phyloP scores from a whole-genome alignment of 2,888 invertebrate genomes.

The Drosophila engyochracea region DNA sequence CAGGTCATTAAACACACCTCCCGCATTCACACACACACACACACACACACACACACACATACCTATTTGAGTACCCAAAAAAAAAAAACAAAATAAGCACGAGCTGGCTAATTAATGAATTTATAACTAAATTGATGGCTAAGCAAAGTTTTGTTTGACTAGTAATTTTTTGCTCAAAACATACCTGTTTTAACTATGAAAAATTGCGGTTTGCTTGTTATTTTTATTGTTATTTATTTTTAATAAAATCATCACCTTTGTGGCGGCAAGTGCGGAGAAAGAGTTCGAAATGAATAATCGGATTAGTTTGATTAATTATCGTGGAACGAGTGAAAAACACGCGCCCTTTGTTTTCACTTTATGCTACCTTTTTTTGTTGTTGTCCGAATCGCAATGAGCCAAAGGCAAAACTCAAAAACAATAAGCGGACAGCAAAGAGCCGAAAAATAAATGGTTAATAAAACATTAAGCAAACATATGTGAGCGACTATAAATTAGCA shows the following conservation, averaged over 20 bases:
- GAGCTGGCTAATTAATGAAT: slow-evolving; percentile 63
- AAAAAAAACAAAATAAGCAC: not conserved
- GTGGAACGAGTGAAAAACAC: slow-evolving; percentile 25
- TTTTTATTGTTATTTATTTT: slow-evolving; percentile 30
- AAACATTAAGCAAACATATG: slow-evolving; percentile 41
- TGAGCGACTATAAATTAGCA: slow-evolving; percentile 55
- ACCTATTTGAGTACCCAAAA: slow-evolving; percentile 5
- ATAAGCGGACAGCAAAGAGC: not conserved
- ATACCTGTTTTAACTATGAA: slow-evolving; percentile 41
- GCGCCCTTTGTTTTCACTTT: slow-evolving; percentile 51
- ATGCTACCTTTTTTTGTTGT: not conserved
- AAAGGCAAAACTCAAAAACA: not conserved
- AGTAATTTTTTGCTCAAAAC: slow-evolving; percentile 28
- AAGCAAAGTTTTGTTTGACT: slow-evolving; percentile 2
- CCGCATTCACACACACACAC: slow-evolving; percentile 11
- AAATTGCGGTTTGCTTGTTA: slow-evolving; percentile 28
- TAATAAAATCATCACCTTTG: slow-evolving; percentile 74
- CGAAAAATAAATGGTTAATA: slow-evolving; percentile 8
- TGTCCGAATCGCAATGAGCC: slow-evolving; percentile 24
- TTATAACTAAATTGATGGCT: slow-evolving; percentile 56
- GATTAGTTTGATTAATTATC: slow-evolving; percentile 73
- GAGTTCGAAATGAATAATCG: slow-evolving; percentile 57
- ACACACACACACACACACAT: not conserved
- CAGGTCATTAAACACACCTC: slow-evolving; percentile 48
- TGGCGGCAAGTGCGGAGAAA: slow-evolving; percentile 35